phyloP scores from a whole-genome alignment of 2,888 invertebrate species.

The Stenichneumon culpator region DNA sequence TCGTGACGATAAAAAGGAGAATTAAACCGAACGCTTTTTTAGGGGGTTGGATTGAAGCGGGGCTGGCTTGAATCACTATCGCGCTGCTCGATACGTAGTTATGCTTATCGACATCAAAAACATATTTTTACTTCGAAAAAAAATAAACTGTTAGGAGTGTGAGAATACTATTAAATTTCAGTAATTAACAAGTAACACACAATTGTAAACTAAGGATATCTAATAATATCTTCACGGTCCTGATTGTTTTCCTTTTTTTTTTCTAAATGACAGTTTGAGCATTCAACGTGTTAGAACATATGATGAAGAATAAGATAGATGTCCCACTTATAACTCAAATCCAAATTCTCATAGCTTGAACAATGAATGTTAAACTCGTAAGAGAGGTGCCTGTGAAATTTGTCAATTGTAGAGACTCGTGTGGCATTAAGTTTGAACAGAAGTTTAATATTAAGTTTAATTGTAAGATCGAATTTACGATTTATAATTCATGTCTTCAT shows the following conservation, averaged over 20 bases:
- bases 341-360: not conserved
- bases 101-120: not conserved
- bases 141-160: not conserved
- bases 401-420: not conserved
- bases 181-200: not conserved
- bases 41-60: not conserved
- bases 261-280: slow-evolving; percentile 43
- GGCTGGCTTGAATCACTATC: slow-evolving; percentile 40
- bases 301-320: slow-evolving; percentile 11
- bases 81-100: not conserved
- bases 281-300: slow-evolving; percentile 50
- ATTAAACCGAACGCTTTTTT: slow-evolving; percentile 26
- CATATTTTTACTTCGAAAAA: not conserved
- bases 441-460: not conserved
- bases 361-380: not conserved
- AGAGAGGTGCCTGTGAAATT: not conserved
- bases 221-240: not conserved
- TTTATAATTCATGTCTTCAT: not conserved
- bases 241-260: slow-evolving; percentile 14
- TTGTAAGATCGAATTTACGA: not conserved
- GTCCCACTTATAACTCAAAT: not conserved
- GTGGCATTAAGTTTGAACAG: too few species aligned
- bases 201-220: not conserved
- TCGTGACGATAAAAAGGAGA: slow-evolving; percentile 54
- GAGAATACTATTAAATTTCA: not conserved